Conservation (phyloP, 2,888 invertebrate genomes). For the Dynastes tityus region DNA sequence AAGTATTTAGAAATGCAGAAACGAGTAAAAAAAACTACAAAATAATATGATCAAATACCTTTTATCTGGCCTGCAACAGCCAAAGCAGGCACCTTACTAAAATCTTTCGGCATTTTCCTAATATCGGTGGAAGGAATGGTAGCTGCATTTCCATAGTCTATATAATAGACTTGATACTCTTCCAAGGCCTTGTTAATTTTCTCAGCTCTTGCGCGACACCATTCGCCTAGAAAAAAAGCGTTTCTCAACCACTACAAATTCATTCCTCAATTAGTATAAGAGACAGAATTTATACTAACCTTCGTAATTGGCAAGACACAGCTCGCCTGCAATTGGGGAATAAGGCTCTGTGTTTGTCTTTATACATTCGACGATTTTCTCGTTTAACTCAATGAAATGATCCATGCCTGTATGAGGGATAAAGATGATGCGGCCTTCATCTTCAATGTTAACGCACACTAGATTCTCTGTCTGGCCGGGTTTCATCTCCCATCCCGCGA, state of each 20-base stretch:
- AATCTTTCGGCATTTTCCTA: slow-evolving; percentile 59
- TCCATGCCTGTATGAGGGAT: background rate
- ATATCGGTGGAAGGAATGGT: slow-evolving; percentile 56
- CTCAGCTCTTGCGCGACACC: slow-evolving; percentile 61
- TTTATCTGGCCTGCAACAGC: slow-evolving; percentile 33
- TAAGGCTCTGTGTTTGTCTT: slow-evolving; percentile 56
- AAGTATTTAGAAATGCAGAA: too few species aligned
- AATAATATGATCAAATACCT: slow-evolving; percentile 19
- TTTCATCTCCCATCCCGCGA: slow-evolving; percentile 38
- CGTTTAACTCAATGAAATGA: background rate
- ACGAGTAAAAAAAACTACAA: too few species aligned
- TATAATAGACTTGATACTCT: slow-evolving; percentile 56
- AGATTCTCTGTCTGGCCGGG: slow-evolving; percentile 38
- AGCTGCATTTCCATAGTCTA: slow-evolving; percentile 64
- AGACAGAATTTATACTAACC: slow-evolving; percentile 37
- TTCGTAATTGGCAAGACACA: slow-evolving; percentile 61
- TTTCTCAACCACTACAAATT: too few species aligned
- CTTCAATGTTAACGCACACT: slow-evolving; percentile 45
- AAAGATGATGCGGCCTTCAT: slow-evolving; percentile 46
- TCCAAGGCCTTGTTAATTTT: slow-evolving; percentile 52
- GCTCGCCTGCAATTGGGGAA: slow-evolving; percentile 57
- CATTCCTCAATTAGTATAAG: too few species aligned
- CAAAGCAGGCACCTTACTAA: slow-evolving; percentile 55
- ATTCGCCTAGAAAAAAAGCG: slow-evolving; percentile 56
- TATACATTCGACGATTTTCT: slow-evolving; percentile 46